phyloP scores from a whole-genome alignment of 2,888 invertebrate genomes.

The Drosophila sordidula region DNA sequence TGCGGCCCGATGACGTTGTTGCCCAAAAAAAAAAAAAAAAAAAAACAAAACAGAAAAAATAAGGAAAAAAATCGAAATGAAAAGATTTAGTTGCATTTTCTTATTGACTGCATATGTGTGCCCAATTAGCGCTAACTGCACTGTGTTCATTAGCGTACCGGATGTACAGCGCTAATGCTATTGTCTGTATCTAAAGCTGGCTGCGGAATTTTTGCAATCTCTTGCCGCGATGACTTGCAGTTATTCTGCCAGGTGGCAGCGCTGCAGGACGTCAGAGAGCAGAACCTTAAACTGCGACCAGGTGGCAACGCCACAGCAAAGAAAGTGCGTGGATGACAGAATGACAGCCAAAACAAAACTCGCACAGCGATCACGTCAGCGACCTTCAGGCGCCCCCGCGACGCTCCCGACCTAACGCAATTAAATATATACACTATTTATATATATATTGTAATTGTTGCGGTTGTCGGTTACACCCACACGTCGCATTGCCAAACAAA shows the following conservation, averaged over 20 bases:
- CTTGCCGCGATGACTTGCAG: constrained; percentile 37
- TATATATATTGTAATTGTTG: constrained; percentile 16
- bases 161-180: constrained; percentile 76
- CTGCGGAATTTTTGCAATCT: constrained; percentile 47
- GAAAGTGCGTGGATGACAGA: constrained; percentile 46
- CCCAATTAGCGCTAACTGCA: constrained; percentile 72
- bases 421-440: constrained; percentile 14
- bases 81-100: constrained; percentile 41
- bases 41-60: constrained; percentile 33
- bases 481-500: constrained; percentile 73
- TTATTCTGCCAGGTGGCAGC: constrained; percentile 22
- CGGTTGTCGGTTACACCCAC: constrained; percentile 50
- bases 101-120: constrained; percentile 26
- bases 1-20: constrained; percentile 21
- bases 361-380: constrained; percentile 55
- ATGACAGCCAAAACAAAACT: constrained; percentile 17
- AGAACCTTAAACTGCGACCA: background rate
- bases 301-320: constrained; percentile 31
- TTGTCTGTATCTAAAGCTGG: constrained; percentile 55
- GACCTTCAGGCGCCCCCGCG: constrained; percentile 54
- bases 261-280: background rate
- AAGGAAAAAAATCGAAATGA: background rate
- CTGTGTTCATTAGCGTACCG: constrained; percentile 72
- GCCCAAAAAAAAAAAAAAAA: constrained; percentile 35
- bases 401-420: constrained; percentile 31